phyloP scores from a whole-genome alignment of 2,113 vertebrate genomes.

The Halcyon senegalensis region DNA sequence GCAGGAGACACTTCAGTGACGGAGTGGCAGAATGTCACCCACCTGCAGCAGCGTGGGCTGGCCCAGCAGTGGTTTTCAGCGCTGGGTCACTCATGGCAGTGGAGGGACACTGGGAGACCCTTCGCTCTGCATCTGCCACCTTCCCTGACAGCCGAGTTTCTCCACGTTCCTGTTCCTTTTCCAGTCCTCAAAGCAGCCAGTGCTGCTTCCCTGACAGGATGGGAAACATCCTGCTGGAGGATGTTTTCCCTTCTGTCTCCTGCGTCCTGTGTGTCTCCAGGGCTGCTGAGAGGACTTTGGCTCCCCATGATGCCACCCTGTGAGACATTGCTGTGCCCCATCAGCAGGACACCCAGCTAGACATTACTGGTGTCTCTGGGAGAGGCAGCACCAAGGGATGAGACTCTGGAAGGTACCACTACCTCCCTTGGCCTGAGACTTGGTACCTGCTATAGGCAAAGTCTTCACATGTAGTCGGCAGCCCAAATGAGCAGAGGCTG shows the following conservation, averaged over 20 bases:
- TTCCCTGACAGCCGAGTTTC: neutral
- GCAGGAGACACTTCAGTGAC: neutral
- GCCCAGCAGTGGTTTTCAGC: neutral
- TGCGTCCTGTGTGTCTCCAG: neutral
- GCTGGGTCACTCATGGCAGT: neutral
- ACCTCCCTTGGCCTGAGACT: neutral
- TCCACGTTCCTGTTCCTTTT: neutral
- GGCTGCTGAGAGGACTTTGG: neutral
- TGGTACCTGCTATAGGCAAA: neutral
- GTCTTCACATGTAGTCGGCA: neutral
- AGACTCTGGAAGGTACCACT: neutral
- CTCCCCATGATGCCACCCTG: neutral
- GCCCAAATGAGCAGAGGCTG: neutral
- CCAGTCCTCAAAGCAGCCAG: neutral
- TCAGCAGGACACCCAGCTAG: neutral
- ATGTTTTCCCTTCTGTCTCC: neutral
- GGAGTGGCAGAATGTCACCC: neutral
- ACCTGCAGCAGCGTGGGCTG: neutral
- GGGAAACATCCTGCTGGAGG: fast-evolving
- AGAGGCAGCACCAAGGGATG: neutral
- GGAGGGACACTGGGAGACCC: neutral
- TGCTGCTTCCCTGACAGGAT: fast-evolving
- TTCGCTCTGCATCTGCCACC: neutral
- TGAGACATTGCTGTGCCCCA: neutral
- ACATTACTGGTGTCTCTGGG: neutral